Conservation (phyloP, 2,888 invertebrate species). For the Lasiommata megera region DNA sequence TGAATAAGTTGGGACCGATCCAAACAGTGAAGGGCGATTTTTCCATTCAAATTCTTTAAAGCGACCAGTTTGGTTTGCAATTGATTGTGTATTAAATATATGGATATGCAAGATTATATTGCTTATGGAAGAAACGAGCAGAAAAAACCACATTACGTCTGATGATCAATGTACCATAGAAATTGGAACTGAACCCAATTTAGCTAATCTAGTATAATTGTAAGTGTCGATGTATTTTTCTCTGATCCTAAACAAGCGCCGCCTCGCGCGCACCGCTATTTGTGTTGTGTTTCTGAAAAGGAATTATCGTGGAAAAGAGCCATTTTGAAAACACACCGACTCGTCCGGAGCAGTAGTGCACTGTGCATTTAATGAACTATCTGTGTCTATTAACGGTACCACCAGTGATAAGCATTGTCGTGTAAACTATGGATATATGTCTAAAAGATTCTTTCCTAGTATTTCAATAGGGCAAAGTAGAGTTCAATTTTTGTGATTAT, state of each 20-base stretch:
- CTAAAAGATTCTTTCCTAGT: conserved; percentile 21
- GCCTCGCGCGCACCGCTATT: conserved; percentile 76
- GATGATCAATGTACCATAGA: no score
- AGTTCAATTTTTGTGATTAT: conserved; percentile 60
- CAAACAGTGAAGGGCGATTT: no score
- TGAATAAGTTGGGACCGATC: no score
- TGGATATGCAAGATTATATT: no score
- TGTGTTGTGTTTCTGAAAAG: conserved; percentile 95
- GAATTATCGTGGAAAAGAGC: conserved; percentile 90
- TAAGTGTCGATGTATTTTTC: conserved; percentile 44
- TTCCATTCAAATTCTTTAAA: no score
- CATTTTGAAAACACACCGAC: conserved; percentile 94
- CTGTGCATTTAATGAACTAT: conserved; percentile 65
- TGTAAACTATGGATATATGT: conserved; percentile 36
- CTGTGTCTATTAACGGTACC: conserved; percentile 44
- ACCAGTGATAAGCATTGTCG: conserved; percentile 60
- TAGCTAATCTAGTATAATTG: conserved; percentile 18
- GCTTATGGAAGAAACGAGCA: no score
- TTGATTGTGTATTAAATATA: no score
- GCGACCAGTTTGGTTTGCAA: no score
- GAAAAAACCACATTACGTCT: no score
- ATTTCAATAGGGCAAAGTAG: conserved; percentile 60
- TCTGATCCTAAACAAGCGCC: conserved; percentile 23
- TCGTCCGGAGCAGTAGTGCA: conserved; percentile 66
- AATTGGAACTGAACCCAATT: no score